phyloP scores from a whole-genome alignment of 1,140 invertebrate genomes.

The Octopus bimaculoides region DNA sequence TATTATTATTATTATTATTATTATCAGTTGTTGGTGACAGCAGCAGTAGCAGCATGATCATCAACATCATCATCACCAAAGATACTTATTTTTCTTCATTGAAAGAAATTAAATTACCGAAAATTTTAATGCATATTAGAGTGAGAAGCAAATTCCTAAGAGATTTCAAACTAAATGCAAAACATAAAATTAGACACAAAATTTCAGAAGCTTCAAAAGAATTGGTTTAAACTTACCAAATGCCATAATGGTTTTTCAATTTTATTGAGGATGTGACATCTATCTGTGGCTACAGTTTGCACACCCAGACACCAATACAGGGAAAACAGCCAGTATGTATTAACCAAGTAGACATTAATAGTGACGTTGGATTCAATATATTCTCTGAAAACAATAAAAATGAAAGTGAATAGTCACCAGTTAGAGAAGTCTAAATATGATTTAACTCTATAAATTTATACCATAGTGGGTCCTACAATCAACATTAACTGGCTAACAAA shows the following conservation, averaged over 20 bases:
- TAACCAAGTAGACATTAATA: conserved; percentile 32
- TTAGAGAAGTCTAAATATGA: neutral
- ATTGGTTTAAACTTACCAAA: conserved; percentile 29
- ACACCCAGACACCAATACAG: conserved; percentile 43
- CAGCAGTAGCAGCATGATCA: no score
- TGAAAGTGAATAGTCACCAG: neutral
- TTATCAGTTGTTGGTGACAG: no score
- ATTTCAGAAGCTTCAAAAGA: neutral
- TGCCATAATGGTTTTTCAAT: conserved; percentile 36
- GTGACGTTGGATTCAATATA: conserved; percentile 30
- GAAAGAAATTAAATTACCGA: neutral
- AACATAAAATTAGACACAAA: neutral
- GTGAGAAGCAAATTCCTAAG: neutral
- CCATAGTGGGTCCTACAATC: neutral
- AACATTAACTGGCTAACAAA: neutral
- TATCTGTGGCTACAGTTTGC: conserved; percentile 33
- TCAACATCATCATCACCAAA: neutral
- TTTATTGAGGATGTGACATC: conserved; percentile 25
- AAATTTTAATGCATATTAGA: neutral
- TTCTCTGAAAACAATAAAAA: conserved; percentile 24
- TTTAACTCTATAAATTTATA: neutral
- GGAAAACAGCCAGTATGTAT: conserved; percentile 40
- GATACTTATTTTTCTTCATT: neutral
- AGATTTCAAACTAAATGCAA: neutral
- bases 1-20: no score